Percentiles rank a stretch among this genome's conserved stretches.
Conservation (phyloP, 1,140 invertebrate species). For the Zaprionus davidi region DNA sequence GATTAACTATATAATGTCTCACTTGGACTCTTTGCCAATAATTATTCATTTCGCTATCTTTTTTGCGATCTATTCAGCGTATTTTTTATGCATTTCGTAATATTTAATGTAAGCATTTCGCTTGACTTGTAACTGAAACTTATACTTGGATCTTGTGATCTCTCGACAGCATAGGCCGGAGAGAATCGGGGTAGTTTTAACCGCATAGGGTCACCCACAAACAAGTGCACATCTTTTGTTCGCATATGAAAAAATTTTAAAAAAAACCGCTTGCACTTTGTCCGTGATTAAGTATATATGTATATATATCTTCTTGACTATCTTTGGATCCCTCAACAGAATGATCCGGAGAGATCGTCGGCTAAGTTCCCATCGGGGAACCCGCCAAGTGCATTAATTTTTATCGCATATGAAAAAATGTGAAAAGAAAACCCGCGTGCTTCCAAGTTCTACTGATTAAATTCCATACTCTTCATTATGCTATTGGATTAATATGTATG, state of each 20-base stretch:
- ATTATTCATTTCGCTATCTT: not conserved
- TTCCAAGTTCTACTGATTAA: not conserved
- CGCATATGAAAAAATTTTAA: conserved; percentile 26
- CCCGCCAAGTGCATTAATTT: not conserved
- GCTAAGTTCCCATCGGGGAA: not conserved
- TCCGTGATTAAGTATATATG: not conserved
- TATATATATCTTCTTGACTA: not conserved
- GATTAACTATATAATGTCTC: not conserved
- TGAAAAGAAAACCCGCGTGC: not conserved
- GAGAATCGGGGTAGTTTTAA: conserved; percentile 18
- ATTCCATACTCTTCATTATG: not conserved
- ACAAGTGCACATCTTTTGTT: conserved; percentile 21
- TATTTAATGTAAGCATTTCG: not conserved
- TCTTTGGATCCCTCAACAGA: not conserved
- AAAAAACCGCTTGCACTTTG: conserved; percentile 17
- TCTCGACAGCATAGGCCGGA: not conserved
- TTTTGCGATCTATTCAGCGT: not conserved
- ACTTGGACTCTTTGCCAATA: not conserved
- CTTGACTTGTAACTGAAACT: not conserved
- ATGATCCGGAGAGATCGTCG: conserved; percentile 2
- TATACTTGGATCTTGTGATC: conserved; percentile 6
- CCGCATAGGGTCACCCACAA: conserved; percentile 26
- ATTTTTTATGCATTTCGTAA: not conserved
- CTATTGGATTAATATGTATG: not conserved
- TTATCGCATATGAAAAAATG: not conserved